Percentiles rank a stretch among this genome's conserved stretches.
Evolutionary conservation across 1,140 invertebrate genomes (phyloP).

Genomic region (Leptestheria dahalacensis): DNA sequence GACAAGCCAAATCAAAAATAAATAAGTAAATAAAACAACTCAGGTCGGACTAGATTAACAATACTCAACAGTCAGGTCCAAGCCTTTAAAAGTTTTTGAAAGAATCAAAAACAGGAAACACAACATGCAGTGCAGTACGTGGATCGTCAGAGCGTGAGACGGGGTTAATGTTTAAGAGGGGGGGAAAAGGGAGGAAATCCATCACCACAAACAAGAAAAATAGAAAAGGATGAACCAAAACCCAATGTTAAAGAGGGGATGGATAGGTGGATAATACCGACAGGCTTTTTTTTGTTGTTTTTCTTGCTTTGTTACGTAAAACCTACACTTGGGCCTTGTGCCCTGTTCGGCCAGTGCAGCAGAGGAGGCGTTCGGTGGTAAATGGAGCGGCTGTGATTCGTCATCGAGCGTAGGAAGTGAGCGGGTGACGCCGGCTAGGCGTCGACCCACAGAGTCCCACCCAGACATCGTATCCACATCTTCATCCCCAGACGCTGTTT

Average conservation of each 20-base stretch:
- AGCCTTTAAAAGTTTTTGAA: background rate
- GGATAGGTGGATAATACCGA: background rate
- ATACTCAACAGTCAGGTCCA: background rate
- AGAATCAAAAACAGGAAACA: background rate
- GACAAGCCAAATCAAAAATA: background rate
- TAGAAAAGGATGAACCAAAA: background rate
- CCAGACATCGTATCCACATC: conserved; percentile 10
- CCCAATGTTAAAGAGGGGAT: background rate
- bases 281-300: too few relatives aligned
- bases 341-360: background rate
- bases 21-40: background rate
- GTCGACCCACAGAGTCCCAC: conserved; percentile 33
- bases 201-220: background rate
- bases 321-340: background rate
- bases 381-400: conserved; percentile 11
- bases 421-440: conserved; percentile 37
- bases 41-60: too few relatives aligned
- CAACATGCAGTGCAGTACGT: background rate
- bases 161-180: background rate
- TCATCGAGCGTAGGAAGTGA: conserved; percentile 10
- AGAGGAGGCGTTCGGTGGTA: background rate
- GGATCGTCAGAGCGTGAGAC: background rate
- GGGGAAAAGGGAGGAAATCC: background rate
- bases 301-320: background rate
- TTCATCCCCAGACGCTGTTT: background rate